Percentiles rank a stretch among this genome's conserved stretches.
These are phyloP conservation scores for Leptopilina myrica DNA, from an alignment of 2,888 invertebrate species.

Conservation along the genomic window DNA sequence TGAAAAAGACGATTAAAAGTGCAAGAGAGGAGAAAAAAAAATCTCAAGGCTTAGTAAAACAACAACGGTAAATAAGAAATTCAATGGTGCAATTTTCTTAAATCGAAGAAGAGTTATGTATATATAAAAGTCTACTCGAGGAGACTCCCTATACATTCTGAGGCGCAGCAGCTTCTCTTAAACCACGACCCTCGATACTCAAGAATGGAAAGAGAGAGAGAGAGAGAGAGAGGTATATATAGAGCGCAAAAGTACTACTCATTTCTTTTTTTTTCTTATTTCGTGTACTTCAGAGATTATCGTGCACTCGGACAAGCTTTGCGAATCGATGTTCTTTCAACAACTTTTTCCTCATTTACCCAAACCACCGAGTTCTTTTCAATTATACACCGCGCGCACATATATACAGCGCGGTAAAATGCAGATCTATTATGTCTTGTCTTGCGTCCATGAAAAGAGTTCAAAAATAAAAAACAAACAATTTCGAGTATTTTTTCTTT, in stretches of 20 bases:
- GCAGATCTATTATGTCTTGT: constrained; percentile 12
- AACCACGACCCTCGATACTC: constrained; percentile 44
- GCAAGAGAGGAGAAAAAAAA: constrained; percentile 6
- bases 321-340: constrained; percentile 32
- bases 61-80: constrained; percentile 65
- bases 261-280: constrained; percentile 29
- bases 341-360: constrained; percentile 34
- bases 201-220: background rate
- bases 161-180: constrained; percentile 1
- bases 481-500: background rate
- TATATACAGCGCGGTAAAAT: background rate
- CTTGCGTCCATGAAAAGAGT: constrained; percentile 3
- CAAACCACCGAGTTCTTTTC: constrained; percentile 19
- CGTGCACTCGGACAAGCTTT: constrained; percentile 37
- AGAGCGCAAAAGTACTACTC: constrained; percentile 11
- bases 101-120: constrained; percentile 42
- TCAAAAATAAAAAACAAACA: background rate
- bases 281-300: constrained; percentile 39
- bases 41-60: constrained; percentile 22
- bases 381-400: background rate
- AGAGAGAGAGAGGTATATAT: too few relatives aligned
- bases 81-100: constrained; percentile 71
- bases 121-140: background rate
- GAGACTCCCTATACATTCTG: background rate
- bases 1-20: background rate